Conservation (phyloP, 1,140 invertebrate species). For the Heliconius hermathena region DNA sequence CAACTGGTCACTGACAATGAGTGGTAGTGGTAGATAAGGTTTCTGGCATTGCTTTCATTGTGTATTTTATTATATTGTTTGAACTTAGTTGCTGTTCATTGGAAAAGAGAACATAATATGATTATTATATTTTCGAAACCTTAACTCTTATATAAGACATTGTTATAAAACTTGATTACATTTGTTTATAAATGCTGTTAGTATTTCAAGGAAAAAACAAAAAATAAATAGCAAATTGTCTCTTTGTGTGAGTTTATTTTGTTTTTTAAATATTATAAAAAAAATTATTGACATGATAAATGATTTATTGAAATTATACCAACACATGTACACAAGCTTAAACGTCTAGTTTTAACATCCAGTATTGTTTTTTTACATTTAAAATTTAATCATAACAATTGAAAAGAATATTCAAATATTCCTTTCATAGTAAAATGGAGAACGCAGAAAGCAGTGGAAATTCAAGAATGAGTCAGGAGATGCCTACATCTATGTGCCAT, state of each 20-base stretch:
- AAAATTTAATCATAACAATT: background rate
- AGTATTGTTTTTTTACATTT: background rate
- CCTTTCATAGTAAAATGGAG: slow-evolving; percentile 50
- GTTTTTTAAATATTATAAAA: background rate
- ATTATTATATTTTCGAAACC: background rate
- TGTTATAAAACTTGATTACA: background rate
- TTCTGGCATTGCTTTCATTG: background rate
- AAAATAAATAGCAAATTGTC: background rate
- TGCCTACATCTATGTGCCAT: slow-evolving; percentile 64
- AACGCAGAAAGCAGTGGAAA: slow-evolving; percentile 50
- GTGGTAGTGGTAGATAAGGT: no score
- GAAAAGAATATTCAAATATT: background rate
- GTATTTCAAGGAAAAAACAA: background rate
- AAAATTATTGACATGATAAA: background rate
- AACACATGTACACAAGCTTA: background rate
- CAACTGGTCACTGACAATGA: no score
- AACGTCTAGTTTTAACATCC: background rate
- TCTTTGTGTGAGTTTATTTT: slow-evolving; percentile 2
- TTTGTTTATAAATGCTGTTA: background rate
- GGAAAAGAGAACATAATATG: background rate
- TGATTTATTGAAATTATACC: background rate
- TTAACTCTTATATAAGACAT: background rate
- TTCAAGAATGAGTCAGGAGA: slow-evolving; percentile 39
- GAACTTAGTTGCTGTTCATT: background rate
- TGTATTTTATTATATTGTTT: background rate